Evolutionary conservation across 2,888 invertebrate species (phyloP).

Genomic region (Matsumyia berberina): DNA sequence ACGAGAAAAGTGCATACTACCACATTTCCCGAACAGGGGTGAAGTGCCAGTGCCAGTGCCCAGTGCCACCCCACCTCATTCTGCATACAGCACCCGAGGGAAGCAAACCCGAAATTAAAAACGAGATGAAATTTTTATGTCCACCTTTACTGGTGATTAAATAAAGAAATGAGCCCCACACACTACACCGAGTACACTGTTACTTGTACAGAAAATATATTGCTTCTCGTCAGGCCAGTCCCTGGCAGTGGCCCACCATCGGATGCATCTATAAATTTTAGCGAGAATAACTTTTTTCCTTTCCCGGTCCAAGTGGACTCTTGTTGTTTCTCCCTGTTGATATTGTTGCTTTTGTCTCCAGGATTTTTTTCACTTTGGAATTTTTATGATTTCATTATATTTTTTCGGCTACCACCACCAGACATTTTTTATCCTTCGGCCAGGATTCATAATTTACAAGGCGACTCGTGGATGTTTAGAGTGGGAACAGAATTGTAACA

Average conservation of each 20-base stretch:
- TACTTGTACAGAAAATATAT: constrained; percentile 32
- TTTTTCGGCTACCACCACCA: constrained; percentile 40
- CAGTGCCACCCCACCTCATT: constrained; percentile 42
- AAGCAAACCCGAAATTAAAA: constrained; percentile 69
- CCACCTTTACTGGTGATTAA: constrained; percentile 72
- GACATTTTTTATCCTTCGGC: constrained; percentile 52
- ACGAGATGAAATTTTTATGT: constrained; percentile 73
- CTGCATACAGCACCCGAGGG: constrained; percentile 61
- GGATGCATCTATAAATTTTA: constrained; percentile 65
- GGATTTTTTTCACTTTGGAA: constrained; percentile 54
- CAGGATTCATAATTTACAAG: constrained; percentile 72
- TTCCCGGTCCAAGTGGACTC: constrained; percentile 45
- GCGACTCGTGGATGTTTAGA: constrained; percentile 48
- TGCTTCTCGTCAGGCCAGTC: constrained; percentile 50
- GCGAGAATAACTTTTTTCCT: constrained; percentile 30
- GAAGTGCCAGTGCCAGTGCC: no score
- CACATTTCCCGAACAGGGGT: no score
- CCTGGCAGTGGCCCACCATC: constrained; percentile 15
- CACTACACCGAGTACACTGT: neutral
- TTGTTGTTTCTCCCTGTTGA: constrained; percentile 59
- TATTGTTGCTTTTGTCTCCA: constrained; percentile 56
- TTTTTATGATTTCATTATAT: constrained; percentile 75
- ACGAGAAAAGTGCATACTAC: no score
- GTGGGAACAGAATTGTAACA: constrained; percentile 52
- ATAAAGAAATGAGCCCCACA: constrained; percentile 53